Percentiles rank a stretch among this genome's conserved stretches.
Conservation (phyloP, 2,113 vertebrate species). For the Formicarius rufipectus region DNA sequence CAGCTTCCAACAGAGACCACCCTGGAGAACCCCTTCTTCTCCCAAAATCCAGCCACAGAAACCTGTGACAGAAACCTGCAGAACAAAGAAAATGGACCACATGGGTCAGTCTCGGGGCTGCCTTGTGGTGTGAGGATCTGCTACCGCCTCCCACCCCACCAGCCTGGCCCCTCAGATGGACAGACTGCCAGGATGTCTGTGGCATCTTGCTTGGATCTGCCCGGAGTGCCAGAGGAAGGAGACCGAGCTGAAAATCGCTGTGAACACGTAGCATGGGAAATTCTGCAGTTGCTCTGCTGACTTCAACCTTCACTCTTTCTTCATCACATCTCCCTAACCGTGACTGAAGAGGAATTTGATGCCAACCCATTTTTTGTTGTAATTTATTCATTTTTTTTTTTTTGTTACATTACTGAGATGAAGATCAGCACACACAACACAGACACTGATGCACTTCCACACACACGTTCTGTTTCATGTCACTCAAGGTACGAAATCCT, state of each 20-base stretch:
- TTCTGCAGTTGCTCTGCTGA: not conserved
- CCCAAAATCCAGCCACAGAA: too few relatives aligned
- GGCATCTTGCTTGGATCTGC: not conserved
- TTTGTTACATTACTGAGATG: not conserved
- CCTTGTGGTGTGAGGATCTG: not conserved
- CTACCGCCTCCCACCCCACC: not conserved
- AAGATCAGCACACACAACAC: not conserved
- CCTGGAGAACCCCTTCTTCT: too few relatives aligned
- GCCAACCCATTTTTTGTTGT: not conserved
- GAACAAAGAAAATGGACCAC: not conserved
- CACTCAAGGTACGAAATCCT: not conserved
- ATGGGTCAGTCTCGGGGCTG: not conserved
- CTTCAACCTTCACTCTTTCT: not conserved
- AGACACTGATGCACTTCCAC: not conserved
- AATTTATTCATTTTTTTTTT: not conserved
- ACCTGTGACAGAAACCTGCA: too few relatives aligned
- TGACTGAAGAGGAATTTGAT: not conserved
- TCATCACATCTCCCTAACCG: not conserved
- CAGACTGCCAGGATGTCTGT: not conserved
- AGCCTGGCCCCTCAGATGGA: not conserved
- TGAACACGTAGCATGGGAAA: not conserved
- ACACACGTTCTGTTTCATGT: not conserved
- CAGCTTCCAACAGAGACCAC: too few relatives aligned
- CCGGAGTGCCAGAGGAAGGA: not conserved
- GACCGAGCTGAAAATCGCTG: not conserved